phyloP scores from a whole-genome alignment of 2,797 vertebrate genomes.

The Peromyscus eremicus region DNA sequence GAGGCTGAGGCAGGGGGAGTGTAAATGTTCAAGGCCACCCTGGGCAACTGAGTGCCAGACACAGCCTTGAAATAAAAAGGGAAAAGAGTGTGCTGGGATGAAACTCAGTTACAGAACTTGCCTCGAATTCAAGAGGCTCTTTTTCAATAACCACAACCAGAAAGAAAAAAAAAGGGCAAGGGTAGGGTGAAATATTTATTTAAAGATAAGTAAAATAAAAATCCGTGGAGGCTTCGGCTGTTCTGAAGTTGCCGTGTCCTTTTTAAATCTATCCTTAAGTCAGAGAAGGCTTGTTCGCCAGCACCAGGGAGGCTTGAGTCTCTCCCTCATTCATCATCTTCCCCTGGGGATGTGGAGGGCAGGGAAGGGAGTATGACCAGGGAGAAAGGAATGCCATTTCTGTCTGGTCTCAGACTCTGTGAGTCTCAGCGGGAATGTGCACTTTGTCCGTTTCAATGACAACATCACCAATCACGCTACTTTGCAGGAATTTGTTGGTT shows the following conservation, averaged over 20 bases:
- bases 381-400: conserved; percentile 62
- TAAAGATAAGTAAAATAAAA: conserved; percentile 33
- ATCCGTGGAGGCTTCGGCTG: neutral
- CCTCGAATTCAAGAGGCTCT: neutral
- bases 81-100: neutral
- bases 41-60: neutral
- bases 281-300: neutral
- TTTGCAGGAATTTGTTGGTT: conserved; percentile 52
- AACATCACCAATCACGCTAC: neutral
- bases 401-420: conserved; percentile 44
- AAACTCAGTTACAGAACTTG: neutral
- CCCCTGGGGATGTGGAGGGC: neutral
- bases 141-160: neutral
- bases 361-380: neutral
- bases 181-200: conserved; percentile 16
- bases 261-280: neutral
- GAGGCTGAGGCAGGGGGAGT: neutral
- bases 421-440: neutral
- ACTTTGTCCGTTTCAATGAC: neutral
- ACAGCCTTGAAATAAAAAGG: neutral
- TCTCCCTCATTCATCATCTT: neutral
- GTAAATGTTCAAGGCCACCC: neutral
- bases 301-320: neutral
- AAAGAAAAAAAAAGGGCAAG: neutral
- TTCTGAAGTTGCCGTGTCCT: neutral